Evolutionary conservation across 2,113 vertebrate genomes (phyloP).

Genomic region (Hypanus sabinus): DNA sequence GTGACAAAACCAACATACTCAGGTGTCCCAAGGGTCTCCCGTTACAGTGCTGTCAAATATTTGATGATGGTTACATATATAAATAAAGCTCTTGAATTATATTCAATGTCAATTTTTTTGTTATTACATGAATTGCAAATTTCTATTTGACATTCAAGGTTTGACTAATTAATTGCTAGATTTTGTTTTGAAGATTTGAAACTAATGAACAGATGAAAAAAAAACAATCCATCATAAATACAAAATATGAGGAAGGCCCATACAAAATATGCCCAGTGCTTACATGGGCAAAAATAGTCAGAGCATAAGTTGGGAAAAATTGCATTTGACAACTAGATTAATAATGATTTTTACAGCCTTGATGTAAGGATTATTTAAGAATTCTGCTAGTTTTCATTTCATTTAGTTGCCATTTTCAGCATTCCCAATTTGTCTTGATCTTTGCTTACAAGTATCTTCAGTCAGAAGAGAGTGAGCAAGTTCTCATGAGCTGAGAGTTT

Average conservation of each 20-base stretch:
- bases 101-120: conserved; percentile 62
- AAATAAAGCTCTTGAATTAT: conserved; percentile 59
- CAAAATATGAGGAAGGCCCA: not conserved
- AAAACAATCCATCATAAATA: not conserved
- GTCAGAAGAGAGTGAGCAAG: not conserved
- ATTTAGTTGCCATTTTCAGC: not conserved
- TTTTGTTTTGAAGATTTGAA: not conserved
- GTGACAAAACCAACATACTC: conserved; percentile 50
- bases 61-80: conserved; percentile 60
- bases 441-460: not conserved
- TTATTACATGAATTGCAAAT: conserved; percentile 53
- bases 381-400: too few species aligned
- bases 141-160: conserved; percentile 47
- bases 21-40: conserved; percentile 58
- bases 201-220: not conserved
- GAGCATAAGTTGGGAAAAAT: not conserved
- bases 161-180: conserved; percentile 45
- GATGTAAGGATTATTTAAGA: not conserved
- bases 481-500: not conserved
- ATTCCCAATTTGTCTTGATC: not conserved
- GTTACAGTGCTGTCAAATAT: conserved; percentile 62
- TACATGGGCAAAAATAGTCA: not conserved
- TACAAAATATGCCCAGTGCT: too few species aligned
- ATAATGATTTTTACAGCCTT: not conserved
- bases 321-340: not conserved